Base-by-base conservation (phyloP, 2,113 vertebrate genomes). In the Bagarius yarrelli region DNA sequence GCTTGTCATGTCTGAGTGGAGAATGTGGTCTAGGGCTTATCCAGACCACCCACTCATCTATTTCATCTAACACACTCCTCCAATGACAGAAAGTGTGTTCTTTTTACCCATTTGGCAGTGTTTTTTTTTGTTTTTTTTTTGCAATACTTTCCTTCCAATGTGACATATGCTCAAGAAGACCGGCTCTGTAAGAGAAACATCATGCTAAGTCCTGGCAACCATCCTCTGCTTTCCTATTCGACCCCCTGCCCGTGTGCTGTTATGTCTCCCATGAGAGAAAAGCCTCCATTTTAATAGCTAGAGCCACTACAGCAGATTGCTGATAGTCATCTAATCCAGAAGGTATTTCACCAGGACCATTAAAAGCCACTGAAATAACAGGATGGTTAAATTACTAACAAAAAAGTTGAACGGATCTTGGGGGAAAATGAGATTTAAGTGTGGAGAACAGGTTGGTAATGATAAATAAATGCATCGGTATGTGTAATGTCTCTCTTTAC, bases 311-410 rank as follows among this genome's bases (percentile, higher is more conserved):
- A 13, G 55, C 67, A 80, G 67, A 80, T 61, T 72, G 67, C 27
- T 80, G 71, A 60, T 50, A 80, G 55, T 55, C 67, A 11, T 59
- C 66, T 72, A 80, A 72, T 72, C 67, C 79, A 55, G 77, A 79
- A n/a, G 77, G 61, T 56, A 56, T 64, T 67, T 78, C 36, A 78
- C 13, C 60, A 64, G 32, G 44, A 34, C 52, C 50, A 8, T 25
- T 56, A 55, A 67, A 55, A 67, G 63, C 50, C 50, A 55, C 63
- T 79, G 78, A 56, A 71, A 80, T 80, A 61, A 80, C 57, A 34
- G 30, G 79, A 52, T 36, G 64, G 40, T 73, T 61, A 52, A 80
- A 80, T 47, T 61, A 70, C 69, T 34, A 81, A 63, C 63, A 44
- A 63, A 73, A 53, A 53, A 74, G 52, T 73, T 63, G 19, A 73